Evolutionary conservation across 2,888 invertebrate genomes (phyloP).

Genomic region (Apodemia mormo): DNA sequence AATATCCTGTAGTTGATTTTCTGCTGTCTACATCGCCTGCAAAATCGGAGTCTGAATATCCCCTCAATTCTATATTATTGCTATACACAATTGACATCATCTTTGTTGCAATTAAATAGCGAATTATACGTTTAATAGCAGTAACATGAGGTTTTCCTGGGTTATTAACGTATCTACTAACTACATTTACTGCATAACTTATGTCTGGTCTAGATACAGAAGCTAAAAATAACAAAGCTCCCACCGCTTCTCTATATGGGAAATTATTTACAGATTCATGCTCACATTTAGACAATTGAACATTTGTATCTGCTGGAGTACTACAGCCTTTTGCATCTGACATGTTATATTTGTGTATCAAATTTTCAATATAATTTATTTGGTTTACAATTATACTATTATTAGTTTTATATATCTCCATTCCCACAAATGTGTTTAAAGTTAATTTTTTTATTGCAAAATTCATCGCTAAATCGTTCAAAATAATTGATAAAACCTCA

Average conservation of each 20-base stretch:
- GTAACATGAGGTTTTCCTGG: constrained; percentile 19
- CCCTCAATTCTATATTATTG: too few species aligned
- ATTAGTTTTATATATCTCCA: too few species aligned
- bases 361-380: too few species aligned
- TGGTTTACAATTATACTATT: too few species aligned
- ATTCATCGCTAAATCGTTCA: too few species aligned
- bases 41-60: too few species aligned
- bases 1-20: constrained; percentile 21
- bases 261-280: background rate
- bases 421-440: too few species aligned
- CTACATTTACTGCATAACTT: constrained; percentile 18
- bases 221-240: constrained; percentile 20
- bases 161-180: constrained; percentile 16
- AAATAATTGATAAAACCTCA: too few species aligned
- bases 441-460: too few species aligned
- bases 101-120: too few species aligned
- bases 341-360: too few species aligned
- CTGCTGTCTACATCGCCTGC: constrained; percentile 20
- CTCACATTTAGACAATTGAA: background rate
- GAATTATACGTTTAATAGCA: constrained; percentile 22
- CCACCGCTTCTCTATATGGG: constrained; percentile 22
- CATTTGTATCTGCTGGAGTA: background rate
- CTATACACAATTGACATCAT: too few species aligned
- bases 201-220: constrained; percentile 25
- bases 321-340: background rate